Base-by-base conservation (phyloP, 1,140 invertebrate species). In the Agraylea sexmaculata region DNA sequence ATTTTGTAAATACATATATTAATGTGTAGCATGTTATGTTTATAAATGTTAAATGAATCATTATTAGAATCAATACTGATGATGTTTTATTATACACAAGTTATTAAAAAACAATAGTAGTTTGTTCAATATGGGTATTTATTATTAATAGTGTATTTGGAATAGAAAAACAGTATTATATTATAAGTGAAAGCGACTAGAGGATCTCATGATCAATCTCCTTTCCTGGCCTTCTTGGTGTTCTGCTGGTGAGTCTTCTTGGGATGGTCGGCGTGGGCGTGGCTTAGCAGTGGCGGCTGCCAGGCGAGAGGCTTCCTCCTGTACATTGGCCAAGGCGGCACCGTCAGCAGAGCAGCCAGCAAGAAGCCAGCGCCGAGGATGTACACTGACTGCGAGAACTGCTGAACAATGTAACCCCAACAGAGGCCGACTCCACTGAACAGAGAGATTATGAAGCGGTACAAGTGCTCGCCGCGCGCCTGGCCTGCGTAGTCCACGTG, bases 311-410 rank as follows among this genome's bases (percentile, higher is more conserved):
- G 78, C 60, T 89, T 89, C 42, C 73, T 71, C 20, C 87, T 70
- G 53, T 88, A 94, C 74, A 93, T 86, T 1, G 89, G 87, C 89
- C 90, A 95, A 8, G 90, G 88, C 28, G 89, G 89, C 53, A 94
- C 54, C 58, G 78, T 78, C 64, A 90, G 77, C 52, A 94, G 62
- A 23, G 82, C 77, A 33, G 88, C 87, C 44, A 94, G 63, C 1
- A 84, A 62, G 58, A 93, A 92, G 45, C 91, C 90, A 53, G 83
- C 87, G 16, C 80, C 83, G n/a, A 95, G 66, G 54, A 93, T 87
- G 43, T 89, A 90, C 13, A 94, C 82, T 4, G 90, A 92, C 59
- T 92, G 87, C 0, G 89, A 94, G 58, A 94, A 95, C 61, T 93
- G 87, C 63, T 96, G 89, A 53, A 91, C 87, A 15, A 87, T 74